Percentiles rank a stretch among this genome's conserved stretches.
These are phyloP conservation scores for Spicauda simplicius DNA, from an alignment of 2,888 invertebrate species.

Conservation along the genomic window DNA sequence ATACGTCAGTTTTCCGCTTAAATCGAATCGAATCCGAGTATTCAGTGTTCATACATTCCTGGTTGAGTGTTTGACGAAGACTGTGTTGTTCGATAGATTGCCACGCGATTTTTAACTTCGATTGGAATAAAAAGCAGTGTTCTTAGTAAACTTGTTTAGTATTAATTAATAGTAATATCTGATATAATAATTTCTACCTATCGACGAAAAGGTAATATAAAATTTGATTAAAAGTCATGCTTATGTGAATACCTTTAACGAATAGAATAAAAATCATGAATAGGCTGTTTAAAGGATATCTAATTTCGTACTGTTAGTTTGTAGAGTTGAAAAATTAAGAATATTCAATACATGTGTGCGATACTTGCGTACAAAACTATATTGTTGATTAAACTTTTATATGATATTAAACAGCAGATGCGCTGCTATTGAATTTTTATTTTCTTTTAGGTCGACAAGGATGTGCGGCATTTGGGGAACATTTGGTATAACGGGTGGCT, in stretches of 20 bases:
- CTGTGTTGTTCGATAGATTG: background rate
- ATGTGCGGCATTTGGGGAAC: constrained; percentile 93
- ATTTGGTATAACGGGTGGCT: constrained; percentile 86
- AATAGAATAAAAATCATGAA: no score
- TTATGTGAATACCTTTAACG: background rate
- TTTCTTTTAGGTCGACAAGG: constrained; percentile 30
- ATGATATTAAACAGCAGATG: background rate
- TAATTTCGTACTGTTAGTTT: no score
- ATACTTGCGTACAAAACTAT: no score
- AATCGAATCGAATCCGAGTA: background rate
- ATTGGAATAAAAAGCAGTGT: background rate
- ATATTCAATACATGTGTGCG: background rate
- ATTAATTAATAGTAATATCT: background rate
- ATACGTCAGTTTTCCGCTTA: constrained; percentile 2
- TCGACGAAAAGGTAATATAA: background rate
- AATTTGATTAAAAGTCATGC: background rate
- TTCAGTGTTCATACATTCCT: constrained; percentile 2
- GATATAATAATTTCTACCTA: background rate
- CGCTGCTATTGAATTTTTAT: background rate
- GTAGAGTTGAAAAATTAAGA: no score
- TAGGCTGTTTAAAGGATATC: background rate
- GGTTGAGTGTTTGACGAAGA: constrained; percentile 4
- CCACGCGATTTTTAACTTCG: background rate
- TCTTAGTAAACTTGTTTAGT: background rate
- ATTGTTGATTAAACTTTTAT: background rate